These are phyloP conservation scores for Semnornis frantzii DNA, from an alignment of 2,113 vertebrate species.

Conservation along the genomic window DNA sequence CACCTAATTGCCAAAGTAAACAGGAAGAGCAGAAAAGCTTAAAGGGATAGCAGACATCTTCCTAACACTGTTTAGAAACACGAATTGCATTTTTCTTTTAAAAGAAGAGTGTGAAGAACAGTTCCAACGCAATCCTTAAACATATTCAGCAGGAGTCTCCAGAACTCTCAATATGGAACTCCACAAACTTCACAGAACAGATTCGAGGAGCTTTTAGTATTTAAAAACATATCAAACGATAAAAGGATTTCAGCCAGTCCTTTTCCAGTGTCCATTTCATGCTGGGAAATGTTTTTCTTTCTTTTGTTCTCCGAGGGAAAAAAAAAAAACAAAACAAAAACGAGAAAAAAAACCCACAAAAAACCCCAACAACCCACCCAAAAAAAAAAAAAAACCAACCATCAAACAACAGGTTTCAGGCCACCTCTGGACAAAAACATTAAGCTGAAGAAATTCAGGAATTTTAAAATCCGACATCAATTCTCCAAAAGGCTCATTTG, in stretches of 20 bases:
- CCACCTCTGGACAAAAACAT: neutral
- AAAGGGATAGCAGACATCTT: conserved; percentile 64
- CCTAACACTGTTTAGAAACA: neutral
- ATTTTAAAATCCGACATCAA: neutral
- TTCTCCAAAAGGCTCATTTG: neutral
- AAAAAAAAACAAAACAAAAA: neutral
- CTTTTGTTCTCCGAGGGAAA: neutral
- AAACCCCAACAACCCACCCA: too few relatives aligned
- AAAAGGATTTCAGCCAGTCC: neutral
- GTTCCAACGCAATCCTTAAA: neutral
- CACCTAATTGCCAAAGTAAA: conserved; percentile 74
- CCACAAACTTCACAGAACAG: neutral
- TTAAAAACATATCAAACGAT: neutral
- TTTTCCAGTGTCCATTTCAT: neutral
- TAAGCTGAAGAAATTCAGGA: neutral
- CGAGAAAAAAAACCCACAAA: too few relatives aligned
- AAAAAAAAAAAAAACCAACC: neutral
- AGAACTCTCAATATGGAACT: neutral
- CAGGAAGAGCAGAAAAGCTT: conserved; percentile 72
- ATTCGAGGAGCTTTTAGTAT: neutral
- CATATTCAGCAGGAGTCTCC: neutral
- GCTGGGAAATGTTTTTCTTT: neutral
- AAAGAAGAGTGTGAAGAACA: neutral
- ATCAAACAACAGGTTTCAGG: neutral
- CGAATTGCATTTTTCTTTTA: neutral